Conservation (phyloP, 1,140 invertebrate genomes). For the Drosophila virilis region DNA sequence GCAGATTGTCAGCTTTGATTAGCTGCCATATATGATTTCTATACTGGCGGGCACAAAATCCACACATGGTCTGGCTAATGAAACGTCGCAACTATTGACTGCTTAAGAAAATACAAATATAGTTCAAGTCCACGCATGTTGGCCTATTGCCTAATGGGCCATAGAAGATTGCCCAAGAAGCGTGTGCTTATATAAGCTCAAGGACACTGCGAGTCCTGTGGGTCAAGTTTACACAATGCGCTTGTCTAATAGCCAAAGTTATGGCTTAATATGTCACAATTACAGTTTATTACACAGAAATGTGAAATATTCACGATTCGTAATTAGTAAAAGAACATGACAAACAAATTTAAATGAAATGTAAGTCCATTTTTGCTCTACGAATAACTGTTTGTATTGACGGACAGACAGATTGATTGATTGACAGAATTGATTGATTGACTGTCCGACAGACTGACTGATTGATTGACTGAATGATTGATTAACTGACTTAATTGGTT, state of each 20-base stretch:
- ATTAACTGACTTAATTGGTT: too few relatives aligned
- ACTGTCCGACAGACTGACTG: neutral
- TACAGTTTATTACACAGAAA: slow-evolving; percentile 23
- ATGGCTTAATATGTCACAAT: slow-evolving; percentile 32
- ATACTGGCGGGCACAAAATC: neutral
- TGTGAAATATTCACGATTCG: neutral
- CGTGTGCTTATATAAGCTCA: slow-evolving; percentile 3
- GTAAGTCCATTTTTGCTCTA: neutral
- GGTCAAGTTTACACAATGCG: slow-evolving; percentile 41
- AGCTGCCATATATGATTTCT: slow-evolving; percentile 15
- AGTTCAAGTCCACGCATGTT: slow-evolving; percentile 8
- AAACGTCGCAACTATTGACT: slow-evolving; percentile 20
- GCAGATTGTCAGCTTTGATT: slow-evolving; percentile 71
- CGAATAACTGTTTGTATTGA: neutral
- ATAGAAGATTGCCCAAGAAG: neutral
- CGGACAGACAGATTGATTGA: neutral
- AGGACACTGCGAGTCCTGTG: slow-evolving; percentile 39
- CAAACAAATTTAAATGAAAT: slow-evolving; percentile 3
- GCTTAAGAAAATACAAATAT: slow-evolving; percentile 45
- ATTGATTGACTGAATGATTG: neutral
- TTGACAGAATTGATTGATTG: too few relatives aligned
- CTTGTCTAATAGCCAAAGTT: neutral
- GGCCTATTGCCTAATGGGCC: neutral
- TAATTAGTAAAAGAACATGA: neutral
- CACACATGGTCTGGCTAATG: slow-evolving; percentile 24